Conservation (phyloP, 2,888 invertebrate genomes). For the Leucoptera coffeella region DNA sequence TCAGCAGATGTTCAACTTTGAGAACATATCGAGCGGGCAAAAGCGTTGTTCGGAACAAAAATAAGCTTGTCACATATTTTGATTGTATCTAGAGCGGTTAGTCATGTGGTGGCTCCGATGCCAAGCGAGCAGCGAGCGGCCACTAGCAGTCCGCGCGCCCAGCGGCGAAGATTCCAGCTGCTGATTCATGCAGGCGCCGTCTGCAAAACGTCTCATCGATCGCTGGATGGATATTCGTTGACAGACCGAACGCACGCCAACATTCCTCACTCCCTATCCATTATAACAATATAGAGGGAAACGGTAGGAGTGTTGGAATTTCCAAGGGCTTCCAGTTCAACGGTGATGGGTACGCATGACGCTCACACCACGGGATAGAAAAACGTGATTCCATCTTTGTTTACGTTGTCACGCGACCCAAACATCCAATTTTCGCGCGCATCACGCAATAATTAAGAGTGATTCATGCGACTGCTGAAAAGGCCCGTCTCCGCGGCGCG, state of each 20-base stretch:
- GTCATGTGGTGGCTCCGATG: conserved; percentile 44
- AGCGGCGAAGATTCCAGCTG: conserved; percentile 43
- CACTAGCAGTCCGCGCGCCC: conserved; percentile 11
- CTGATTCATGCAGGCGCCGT: conserved; percentile 32
- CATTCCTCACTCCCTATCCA: too few species aligned
- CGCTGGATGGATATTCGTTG: too few species aligned
- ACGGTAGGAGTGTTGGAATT: too few species aligned
- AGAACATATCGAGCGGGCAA: conserved; percentile 41
- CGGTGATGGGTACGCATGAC: not conserved
- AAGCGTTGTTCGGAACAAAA: conserved; percentile 50
- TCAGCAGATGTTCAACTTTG: conserved; percentile 44
- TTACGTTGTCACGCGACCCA: conserved; percentile 14
- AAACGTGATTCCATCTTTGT: conserved; percentile 14
- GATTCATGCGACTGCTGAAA: conserved; percentile 35
- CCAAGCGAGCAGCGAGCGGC: conserved; percentile 35
- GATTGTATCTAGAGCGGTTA: conserved; percentile 54
- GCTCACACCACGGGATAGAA: not conserved
- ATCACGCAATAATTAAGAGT: conserved; percentile 41
- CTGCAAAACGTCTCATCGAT: conserved; percentile 53
- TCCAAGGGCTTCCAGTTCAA: too few species aligned
- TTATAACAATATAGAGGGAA: too few species aligned
- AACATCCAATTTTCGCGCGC: conserved; percentile 10
- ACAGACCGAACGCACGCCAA: too few species aligned
- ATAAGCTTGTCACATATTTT: conserved; percentile 54
- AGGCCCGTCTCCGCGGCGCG: conserved; percentile 24